Evolutionary conservation across 2,113 vertebrate genomes (phyloP).

Genomic region (Neolamprologus sp.): DNA sequence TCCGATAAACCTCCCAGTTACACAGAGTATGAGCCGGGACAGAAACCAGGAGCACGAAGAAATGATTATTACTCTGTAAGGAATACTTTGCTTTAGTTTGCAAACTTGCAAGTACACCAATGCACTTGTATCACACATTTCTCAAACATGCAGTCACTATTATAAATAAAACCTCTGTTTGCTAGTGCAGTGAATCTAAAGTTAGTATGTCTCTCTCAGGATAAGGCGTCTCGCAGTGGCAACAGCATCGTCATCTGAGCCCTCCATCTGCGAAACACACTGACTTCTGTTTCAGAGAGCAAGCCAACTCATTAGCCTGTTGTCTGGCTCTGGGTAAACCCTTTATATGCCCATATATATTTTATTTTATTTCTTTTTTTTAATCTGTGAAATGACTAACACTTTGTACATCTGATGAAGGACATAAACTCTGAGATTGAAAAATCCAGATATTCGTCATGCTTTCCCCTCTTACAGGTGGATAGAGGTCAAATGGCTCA

Average conservation of each 20-base stretch:
- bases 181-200: constrained; percentile 33
- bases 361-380: not conserved
- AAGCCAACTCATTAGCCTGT: not conserved
- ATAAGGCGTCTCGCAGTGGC: constrained; percentile 82
- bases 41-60: constrained; percentile 56
- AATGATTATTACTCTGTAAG: constrained; percentile 65
- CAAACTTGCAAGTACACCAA: not conserved
- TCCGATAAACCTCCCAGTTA: constrained; percentile 85
- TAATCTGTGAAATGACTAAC: not conserved
- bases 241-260: constrained; percentile 84
- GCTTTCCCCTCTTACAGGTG: not conserved
- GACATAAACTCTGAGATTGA: not conserved
- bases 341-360: not conserved
- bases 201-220: constrained; percentile 74
- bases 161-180: not conserved
- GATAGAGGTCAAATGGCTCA: not conserved
- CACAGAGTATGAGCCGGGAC: constrained; percentile 68
- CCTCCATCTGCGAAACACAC: constrained; percentile 13
- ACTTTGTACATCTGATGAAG: not conserved
- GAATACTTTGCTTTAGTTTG: constrained; percentile 34
- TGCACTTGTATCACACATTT: not conserved
- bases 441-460: not conserved
- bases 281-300: constrained; percentile 18
- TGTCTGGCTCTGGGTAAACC: not conserved
- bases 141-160: not conserved